These are phyloP conservation scores for Crotalus helleri DNA, from an alignment of 2,113 vertebrate species.

Conservation along the genomic window DNA sequence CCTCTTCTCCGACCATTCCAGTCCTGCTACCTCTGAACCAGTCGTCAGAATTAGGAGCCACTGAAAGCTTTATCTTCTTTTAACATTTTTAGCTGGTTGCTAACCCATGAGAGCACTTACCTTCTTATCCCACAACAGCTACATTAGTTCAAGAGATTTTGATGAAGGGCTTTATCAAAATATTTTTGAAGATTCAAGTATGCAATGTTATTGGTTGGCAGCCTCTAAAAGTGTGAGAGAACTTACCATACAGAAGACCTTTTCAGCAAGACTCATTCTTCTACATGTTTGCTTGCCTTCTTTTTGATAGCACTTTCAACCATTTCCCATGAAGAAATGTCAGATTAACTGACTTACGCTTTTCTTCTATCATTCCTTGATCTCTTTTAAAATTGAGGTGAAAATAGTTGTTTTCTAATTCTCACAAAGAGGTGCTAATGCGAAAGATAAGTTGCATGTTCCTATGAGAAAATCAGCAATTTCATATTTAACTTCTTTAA, in stretches of 20 bases:
- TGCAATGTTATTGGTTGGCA: not conserved
- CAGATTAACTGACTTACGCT: not conserved
- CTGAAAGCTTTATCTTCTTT: not conserved
- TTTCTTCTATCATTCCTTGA: not conserved
- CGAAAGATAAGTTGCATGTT: not conserved
- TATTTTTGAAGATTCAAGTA: not conserved
- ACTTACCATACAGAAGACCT: not conserved
- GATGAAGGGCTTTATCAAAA: not conserved
- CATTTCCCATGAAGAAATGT: not conserved
- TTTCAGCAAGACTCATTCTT: not conserved
- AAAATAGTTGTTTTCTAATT: not conserved
- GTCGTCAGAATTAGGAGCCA: not conserved
- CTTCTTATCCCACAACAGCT: not conserved
- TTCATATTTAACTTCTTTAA: not conserved
- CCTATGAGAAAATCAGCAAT: not conserved
- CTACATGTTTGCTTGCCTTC: not conserved
- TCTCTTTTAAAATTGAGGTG: too few species aligned
- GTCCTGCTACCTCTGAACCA: not conserved
- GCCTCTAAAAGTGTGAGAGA: not conserved
- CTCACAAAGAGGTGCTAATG: not conserved
- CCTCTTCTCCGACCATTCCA: not conserved
- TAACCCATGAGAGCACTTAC: not conserved
- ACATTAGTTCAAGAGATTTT: not conserved
- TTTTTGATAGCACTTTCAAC: not conserved
- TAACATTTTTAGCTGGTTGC: not conserved